Conservation (phyloP, 2,888 invertebrate species). For the Carcina quercana region DNA sequence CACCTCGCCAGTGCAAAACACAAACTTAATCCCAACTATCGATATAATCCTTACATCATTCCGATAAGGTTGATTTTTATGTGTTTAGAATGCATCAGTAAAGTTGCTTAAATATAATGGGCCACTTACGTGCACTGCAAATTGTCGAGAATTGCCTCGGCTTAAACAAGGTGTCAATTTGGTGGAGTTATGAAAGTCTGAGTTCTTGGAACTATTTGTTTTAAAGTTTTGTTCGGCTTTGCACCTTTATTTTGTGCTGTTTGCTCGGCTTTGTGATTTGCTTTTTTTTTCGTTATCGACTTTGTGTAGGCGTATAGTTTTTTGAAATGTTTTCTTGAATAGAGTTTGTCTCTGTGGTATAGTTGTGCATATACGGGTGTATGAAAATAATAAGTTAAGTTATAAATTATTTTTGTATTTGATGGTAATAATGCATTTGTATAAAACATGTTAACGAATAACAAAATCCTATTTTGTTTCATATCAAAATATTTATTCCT, state of each 20-base stretch:
- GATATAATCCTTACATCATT: constrained; percentile 8
- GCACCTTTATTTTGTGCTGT: too few relatives aligned
- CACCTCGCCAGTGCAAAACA: constrained; percentile 33
- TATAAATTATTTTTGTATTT: too few relatives aligned
- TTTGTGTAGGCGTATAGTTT: constrained; percentile 46
- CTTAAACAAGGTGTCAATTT: constrained; percentile 72
- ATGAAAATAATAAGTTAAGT: too few relatives aligned
- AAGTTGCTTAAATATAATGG: constrained; percentile 56
- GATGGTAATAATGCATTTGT: too few relatives aligned
- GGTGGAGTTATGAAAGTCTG: constrained; percentile 68
- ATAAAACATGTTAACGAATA: too few relatives aligned
- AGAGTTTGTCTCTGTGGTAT: too few relatives aligned
- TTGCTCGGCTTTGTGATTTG: too few relatives aligned
- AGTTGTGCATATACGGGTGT: too few relatives aligned
- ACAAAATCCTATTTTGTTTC: too few relatives aligned
- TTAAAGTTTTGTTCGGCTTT: constrained; percentile 52
- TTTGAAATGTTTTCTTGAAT: constrained; percentile 55
- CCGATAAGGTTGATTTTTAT: constrained; percentile 22
- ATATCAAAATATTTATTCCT: too few relatives aligned
- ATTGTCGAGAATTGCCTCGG: constrained; percentile 66
- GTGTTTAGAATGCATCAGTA: constrained; percentile 6
- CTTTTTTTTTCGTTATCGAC: constrained; percentile 54
- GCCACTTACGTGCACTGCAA: constrained; percentile 68
- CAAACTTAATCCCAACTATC: constrained; percentile 18
- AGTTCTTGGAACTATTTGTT: constrained; percentile 70